Evolutionary conservation across 2,797 vertebrate species (phyloP).

Genomic region (Falco berigora): DNA sequence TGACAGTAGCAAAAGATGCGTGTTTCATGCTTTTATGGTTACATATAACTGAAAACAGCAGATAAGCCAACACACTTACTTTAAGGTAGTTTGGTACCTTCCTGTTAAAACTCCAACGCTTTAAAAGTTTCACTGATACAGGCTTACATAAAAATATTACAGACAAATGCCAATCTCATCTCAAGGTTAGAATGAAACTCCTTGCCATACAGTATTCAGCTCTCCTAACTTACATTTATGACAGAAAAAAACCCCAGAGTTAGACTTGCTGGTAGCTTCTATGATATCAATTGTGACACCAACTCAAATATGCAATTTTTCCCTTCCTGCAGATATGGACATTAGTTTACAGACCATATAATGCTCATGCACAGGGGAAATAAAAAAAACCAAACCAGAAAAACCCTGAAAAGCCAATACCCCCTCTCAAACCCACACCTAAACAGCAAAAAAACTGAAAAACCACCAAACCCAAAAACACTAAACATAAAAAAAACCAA

Average conservation of each 20-base stretch:
- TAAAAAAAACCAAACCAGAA: not conserved
- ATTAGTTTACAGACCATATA: slow-evolving; percentile 10
- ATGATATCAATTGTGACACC: not conserved
- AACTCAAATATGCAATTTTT: not conserved
- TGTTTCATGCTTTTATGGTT: not conserved
- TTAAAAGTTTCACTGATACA: not conserved
- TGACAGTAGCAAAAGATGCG: not conserved
- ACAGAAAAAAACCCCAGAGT: slow-evolving; percentile 13
- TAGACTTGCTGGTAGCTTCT: not conserved
- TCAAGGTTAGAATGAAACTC: slow-evolving; percentile 7
- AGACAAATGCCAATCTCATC: slow-evolving; percentile 7
- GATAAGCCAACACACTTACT: slow-evolving; percentile 25
- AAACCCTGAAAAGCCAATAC: not conserved
- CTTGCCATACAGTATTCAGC: slow-evolving; percentile 25
- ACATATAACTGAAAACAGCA: slow-evolving; percentile 2
- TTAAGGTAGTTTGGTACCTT: not conserved
- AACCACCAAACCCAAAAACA: not conserved
- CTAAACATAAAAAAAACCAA: not conserved
- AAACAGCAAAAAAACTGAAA: not conserved
- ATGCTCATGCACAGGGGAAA: not conserved
- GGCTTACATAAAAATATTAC: slow-evolving; percentile 32
- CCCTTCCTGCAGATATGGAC: not conserved
- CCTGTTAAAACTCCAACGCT: slow-evolving; percentile 4
- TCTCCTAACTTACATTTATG: not conserved
- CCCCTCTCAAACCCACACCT: not conserved